These are phyloP conservation scores for Myanophis thanlyinensis DNA, from an alignment of 2,113 vertebrate species.

Conservation along the genomic window DNA sequence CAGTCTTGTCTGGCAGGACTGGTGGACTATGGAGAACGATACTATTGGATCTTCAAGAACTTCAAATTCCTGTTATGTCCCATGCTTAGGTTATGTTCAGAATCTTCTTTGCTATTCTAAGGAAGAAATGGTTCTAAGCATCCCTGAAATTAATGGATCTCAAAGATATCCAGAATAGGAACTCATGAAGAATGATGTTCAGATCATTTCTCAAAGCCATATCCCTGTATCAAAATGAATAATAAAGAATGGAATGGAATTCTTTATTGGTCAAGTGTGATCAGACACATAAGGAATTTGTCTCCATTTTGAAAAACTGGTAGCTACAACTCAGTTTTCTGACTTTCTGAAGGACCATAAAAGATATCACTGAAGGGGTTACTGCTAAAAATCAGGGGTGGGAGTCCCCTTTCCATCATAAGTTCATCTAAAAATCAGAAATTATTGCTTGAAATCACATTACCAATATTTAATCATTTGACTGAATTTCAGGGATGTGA, in stretches of 20 bases:
- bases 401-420: background rate
- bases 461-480: background rate
- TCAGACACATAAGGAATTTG: background rate
- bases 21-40: background rate
- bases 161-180: background rate
- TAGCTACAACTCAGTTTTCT: background rate
- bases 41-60: background rate
- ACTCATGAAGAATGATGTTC: background rate
- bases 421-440: background rate
- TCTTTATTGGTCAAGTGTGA: background rate
- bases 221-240: background rate
- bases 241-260: background rate
- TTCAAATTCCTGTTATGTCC: background rate
- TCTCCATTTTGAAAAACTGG: background rate
- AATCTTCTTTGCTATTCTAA: background rate
- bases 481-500: background rate
- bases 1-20: background rate
- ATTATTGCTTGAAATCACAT: background rate
- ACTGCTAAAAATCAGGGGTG: background rate
- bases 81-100: background rate
- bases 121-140: background rate
- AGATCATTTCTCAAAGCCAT: background rate
- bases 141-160: background rate
- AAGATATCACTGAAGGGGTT: background rate
- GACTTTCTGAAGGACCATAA: background rate